Evolutionary conservation across 2,797 vertebrate species (phyloP).

Genomic region (Neolamprologus multifasciatus): DNA sequence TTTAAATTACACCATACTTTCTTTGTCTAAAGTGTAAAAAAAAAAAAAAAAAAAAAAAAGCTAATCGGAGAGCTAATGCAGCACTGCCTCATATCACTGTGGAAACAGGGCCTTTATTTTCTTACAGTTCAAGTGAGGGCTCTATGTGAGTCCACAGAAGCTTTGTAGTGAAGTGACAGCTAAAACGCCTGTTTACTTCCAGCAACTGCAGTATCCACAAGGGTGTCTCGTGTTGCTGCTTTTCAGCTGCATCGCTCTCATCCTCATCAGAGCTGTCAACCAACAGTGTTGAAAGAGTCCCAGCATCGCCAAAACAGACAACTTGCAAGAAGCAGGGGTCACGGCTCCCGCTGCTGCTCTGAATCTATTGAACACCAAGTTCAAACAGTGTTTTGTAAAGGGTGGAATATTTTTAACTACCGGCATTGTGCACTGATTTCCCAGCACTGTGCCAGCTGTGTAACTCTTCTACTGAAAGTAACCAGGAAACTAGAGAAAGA

Average conservation of each 20-base stretch:
- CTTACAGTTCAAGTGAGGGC: background rate
- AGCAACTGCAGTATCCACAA: background rate
- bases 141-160: background rate
- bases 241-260: background rate
- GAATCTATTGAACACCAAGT: background rate
- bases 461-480: background rate
- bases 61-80: background rate
- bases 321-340: constrained; percentile 3
- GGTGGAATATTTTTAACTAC: constrained; percentile 18
- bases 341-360: background rate
- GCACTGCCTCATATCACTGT: background rate
- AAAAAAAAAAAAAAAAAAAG: background rate
- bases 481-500: background rate
- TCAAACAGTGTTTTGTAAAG: constrained; percentile 6
- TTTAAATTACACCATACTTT: background rate
- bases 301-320: background rate
- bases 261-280: background rate
- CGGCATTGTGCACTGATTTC: background rate
- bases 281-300: background rate
- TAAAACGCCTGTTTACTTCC: background rate
- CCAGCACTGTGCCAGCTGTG: background rate
- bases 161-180: background rate
- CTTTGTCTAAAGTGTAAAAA: background rate
- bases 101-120: background rate
- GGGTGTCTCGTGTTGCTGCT: background rate